These are phyloP conservation scores for Capitulum mitella DNA, from an alignment of 2,888 invertebrate genomes.

Conservation along the genomic window DNA sequence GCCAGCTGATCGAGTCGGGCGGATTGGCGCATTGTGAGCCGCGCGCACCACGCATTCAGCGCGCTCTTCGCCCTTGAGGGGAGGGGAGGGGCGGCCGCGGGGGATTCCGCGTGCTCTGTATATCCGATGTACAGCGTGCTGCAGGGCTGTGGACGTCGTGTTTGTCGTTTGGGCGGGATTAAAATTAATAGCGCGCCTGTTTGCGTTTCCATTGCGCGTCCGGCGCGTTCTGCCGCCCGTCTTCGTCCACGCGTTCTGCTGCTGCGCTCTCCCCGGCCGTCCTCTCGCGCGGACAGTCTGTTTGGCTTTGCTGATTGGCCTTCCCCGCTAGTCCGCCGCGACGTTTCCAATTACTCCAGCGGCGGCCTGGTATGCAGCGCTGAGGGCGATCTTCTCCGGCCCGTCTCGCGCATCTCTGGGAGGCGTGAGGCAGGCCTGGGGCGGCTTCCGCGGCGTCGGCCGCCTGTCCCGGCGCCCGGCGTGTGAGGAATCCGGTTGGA, in stretches of 20 bases:
- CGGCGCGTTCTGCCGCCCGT: no score
- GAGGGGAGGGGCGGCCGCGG: neutral
- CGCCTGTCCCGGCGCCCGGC: no score
- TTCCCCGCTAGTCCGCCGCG: neutral
- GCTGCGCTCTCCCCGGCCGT: neutral
- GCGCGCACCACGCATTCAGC: neutral
- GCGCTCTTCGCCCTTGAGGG: neutral
- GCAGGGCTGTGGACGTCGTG: neutral
- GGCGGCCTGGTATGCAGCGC: neutral
- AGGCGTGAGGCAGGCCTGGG: no score
- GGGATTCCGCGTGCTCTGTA: neutral
- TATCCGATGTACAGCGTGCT: neutral
- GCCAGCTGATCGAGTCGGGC: neutral
- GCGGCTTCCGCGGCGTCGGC: no score
- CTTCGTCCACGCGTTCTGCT: neutral
- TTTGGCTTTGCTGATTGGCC: neutral
- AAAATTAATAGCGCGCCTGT: no score
- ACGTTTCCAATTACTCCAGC: neutral
- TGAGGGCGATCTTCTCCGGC: no score
- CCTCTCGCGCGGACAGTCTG: neutral
- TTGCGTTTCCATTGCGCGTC: no score
- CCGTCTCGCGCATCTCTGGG: no score
- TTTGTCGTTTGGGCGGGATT: no score
- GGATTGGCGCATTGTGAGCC: neutral
- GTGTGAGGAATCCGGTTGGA: no score